Evolutionary conservation across 1,140 invertebrate genomes (phyloP).

Genomic region (Leptinotarsa texana): DNA sequence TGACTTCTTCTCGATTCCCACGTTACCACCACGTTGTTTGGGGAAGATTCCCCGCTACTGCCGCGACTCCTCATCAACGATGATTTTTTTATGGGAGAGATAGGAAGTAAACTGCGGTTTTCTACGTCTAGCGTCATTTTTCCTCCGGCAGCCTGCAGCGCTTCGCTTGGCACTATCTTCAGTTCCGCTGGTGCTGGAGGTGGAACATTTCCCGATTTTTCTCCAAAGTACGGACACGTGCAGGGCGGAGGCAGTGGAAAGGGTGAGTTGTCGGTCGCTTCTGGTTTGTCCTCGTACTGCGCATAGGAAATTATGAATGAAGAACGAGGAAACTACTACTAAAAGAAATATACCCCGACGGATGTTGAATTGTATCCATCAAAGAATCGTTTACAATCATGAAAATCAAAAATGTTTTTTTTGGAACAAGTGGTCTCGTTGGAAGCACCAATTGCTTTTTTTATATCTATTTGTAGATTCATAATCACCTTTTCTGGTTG

Average conservation of each 20-base stretch:
- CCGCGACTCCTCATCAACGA: slow-evolving; percentile 33
- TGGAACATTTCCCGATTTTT: slow-evolving; percentile 59
- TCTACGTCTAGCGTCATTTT: slow-evolving; percentile 42
- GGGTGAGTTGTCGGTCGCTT: slow-evolving; percentile 38
- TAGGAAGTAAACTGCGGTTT: slow-evolving; percentile 41
- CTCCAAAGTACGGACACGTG: slow-evolving; percentile 77
- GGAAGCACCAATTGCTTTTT: no score
- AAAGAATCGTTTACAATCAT: no score
- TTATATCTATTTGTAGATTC: neutral
- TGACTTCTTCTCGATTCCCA: slow-evolving; percentile 63
- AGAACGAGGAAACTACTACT: no score
- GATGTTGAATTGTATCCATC: no score
- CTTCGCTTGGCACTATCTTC: slow-evolving; percentile 60
- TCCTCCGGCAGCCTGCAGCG: slow-evolving; percentile 31
- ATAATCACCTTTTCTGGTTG: neutral
- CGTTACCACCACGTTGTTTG: slow-evolving; percentile 60
- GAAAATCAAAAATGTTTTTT: no score
- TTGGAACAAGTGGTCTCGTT: no score
- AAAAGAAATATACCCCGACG: no score
- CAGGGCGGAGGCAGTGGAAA: slow-evolving; percentile 70
- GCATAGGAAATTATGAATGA: neutral
- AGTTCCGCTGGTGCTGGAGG: slow-evolving; percentile 58
- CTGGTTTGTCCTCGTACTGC: neutral
- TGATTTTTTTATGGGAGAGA: slow-evolving; percentile 42
- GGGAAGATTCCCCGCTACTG: slow-evolving; percentile 41